These are phyloP conservation scores for Halcyon malimbica DNA, from an alignment of 2,113 vertebrate genomes.

Conservation along the genomic window DNA sequence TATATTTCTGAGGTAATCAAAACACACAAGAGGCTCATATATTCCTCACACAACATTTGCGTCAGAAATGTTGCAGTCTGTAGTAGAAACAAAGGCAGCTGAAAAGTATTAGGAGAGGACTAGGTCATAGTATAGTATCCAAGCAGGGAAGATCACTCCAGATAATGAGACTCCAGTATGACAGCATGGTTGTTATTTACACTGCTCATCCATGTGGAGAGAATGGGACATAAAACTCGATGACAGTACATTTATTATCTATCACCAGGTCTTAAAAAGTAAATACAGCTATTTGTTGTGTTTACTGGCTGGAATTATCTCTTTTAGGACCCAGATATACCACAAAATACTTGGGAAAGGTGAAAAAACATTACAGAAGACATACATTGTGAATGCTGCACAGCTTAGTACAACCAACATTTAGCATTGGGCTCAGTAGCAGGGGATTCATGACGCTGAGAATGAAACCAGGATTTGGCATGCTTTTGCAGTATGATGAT, in stretches of 20 bases:
- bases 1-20: background rate
- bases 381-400: background rate
- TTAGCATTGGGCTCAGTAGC: background rate
- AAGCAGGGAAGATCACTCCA: background rate
- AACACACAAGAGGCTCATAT: background rate
- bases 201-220: background rate
- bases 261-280: background rate
- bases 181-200: background rate
- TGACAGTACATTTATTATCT: background rate
- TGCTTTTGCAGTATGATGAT: background rate
- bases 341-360: background rate
- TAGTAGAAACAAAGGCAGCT: background rate
- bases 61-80: background rate
- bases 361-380: background rate
- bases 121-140: background rate
- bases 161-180: background rate
- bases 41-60: background rate
- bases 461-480: background rate
- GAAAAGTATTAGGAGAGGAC: background rate
- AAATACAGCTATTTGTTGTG: background rate
- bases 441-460: background rate
- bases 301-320: background rate
- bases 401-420: background rate
- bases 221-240: background rate
- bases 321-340: background rate